A percentile compares a stretch with the other conserved stretches of the same genome.
Evolutionary conservation across 2,888 invertebrate species (phyloP).

Genomic region (Apamea epomidion): DNA sequence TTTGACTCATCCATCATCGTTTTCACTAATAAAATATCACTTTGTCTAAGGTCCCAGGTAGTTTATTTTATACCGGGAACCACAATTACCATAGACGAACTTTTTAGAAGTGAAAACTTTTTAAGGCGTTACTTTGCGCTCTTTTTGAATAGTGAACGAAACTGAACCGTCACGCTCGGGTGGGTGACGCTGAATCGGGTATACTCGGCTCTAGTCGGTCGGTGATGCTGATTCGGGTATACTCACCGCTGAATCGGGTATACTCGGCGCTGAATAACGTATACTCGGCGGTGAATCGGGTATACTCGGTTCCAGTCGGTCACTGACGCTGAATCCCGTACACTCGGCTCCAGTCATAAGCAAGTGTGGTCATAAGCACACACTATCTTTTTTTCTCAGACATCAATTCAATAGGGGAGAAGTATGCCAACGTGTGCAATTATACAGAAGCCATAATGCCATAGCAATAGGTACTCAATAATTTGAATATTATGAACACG

Average conservation of each 20-base stretch:
- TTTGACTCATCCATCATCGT: background rate
- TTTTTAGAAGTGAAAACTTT: no score
- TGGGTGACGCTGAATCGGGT: no score
- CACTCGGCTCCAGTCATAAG: background rate
- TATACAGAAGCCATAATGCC: slow-evolving; percentile 47
- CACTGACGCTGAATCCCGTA: background rate
- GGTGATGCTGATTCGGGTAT: background rate
- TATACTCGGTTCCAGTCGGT: no score
- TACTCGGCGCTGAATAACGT: no score
- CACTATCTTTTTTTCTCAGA: background rate
- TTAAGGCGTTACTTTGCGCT: no score
- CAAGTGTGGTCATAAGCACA: background rate
- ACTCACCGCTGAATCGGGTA: background rate
- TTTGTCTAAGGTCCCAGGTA: background rate
- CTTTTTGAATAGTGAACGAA: background rate
- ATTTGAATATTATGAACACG: slow-evolving; percentile 33
- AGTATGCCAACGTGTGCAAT: slow-evolving; percentile 25
- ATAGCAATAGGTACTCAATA: slow-evolving; percentile 10
- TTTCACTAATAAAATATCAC: background rate
- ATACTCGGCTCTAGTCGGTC: no score
- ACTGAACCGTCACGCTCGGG: background rate
- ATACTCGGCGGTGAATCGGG: no score
- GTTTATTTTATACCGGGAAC: background rate
- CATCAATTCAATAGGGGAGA: background rate
- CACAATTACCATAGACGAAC: background rate